These are phyloP conservation scores for Chrysochloris asiatica DNA, from an alignment of 2,113 vertebrate species.

Conservation along the genomic window DNA sequence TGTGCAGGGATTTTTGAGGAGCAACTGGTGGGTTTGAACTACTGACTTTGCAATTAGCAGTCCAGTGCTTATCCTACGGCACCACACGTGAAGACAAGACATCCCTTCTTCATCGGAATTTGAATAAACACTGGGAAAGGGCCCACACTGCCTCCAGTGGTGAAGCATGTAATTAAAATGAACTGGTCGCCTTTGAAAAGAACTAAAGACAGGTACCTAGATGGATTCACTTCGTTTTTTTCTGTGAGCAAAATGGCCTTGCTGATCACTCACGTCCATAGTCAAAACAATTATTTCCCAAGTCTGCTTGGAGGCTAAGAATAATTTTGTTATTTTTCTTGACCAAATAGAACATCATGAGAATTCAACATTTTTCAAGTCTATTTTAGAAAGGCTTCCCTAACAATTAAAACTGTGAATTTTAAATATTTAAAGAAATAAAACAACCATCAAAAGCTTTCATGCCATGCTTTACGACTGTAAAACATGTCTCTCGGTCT, in stretches of 20 bases:
- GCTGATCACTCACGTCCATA: neutral
- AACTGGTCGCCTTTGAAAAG: neutral
- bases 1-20: too few species aligned
- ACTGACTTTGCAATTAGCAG: too few species aligned
- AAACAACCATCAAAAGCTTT: neutral
- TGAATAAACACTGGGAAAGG: neutral
- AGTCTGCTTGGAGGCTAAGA: neutral
- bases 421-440: neutral
- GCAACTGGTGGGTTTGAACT: too few species aligned
- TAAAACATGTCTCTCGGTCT: too few species aligned
- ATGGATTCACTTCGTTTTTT: fast-evolving
- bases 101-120: too few species aligned
- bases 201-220: too few species aligned
- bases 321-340: neutral
- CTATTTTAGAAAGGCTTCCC: neutral
- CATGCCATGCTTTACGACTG: fast-evolving
- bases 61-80: too few species aligned
- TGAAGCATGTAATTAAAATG: neutral
- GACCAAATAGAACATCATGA: neutral
- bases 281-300: neutral
- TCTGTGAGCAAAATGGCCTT: neutral
- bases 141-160: neutral
- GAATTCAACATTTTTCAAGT: neutral
- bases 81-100: too few species aligned
- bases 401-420: neutral